phyloP scores from a whole-genome alignment of 1,140 invertebrate genomes.

The Drosophila kurseongensis region DNA sequence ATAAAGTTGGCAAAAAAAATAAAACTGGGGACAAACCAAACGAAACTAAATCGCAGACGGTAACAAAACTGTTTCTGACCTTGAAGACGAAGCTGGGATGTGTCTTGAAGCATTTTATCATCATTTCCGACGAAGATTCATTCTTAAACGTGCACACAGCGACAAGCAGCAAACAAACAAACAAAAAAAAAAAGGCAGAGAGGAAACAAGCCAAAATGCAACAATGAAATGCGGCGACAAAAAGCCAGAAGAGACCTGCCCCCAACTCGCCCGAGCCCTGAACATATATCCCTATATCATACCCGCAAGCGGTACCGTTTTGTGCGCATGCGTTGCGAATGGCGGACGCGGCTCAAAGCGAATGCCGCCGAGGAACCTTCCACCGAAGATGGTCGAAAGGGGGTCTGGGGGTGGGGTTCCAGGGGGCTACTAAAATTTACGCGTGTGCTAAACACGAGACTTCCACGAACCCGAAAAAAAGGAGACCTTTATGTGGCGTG shows the following conservation, averaged over 20 bases:
- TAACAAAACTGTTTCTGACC: slow-evolving; percentile 64
- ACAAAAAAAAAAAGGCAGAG: slow-evolving; percentile 4
- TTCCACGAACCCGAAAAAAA: slow-evolving; percentile 74
- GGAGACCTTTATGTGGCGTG: slow-evolving; percentile 63
- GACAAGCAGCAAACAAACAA: slow-evolving; percentile 14
- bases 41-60: slow-evolving; percentile 28
- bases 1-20: slow-evolving; percentile 51
- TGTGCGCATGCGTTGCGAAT: slow-evolving; percentile 84
- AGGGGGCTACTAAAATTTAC: slow-evolving; percentile 81
- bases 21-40: slow-evolving; percentile 1
- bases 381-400: slow-evolving; percentile 12
- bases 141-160: slow-evolving; percentile 65
- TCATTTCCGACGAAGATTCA: slow-evolving; percentile 75
- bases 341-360: slow-evolving; percentile 74
- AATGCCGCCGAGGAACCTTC: slow-evolving; percentile 65
- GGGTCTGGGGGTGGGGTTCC: slow-evolving; percentile 7
- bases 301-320: slow-evolving; percentile 84
- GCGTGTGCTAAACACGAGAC: slow-evolving; percentile 85
- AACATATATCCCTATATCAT: slow-evolving; percentile 48
- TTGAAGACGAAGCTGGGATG: slow-evolving; percentile 59
- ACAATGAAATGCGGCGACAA: slow-evolving; percentile 82
- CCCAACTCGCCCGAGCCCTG: background rate
- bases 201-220: slow-evolving; percentile 46
- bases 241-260: slow-evolving; percentile 38
- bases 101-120: slow-evolving; percentile 64